Evolutionary conservation across 2,797 vertebrate species (phyloP).

Genomic region (Spondyliosoma cantharus): DNA sequence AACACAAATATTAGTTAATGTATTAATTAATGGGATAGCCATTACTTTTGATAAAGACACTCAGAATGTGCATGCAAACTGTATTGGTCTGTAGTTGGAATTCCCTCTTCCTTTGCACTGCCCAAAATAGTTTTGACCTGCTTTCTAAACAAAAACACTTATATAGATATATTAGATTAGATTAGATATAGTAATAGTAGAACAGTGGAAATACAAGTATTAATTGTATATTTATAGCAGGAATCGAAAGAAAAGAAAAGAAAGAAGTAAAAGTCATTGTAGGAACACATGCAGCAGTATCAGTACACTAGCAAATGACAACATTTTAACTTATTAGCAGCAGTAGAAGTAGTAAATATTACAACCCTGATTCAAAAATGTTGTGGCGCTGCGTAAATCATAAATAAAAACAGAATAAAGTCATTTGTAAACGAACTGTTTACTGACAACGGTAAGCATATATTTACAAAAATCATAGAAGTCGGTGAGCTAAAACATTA

Average conservation of each 20-base stretch:
- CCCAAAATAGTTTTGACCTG: neutral
- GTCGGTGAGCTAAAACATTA: too few relatives aligned
- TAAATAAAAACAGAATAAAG: too few relatives aligned
- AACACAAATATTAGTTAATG: neutral
- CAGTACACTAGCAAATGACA: too few relatives aligned
- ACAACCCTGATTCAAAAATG: too few relatives aligned
- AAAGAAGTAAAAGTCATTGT: neutral
- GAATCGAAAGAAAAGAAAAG: too few relatives aligned
- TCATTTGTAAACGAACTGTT: too few relatives aligned
- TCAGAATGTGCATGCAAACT: neutral
- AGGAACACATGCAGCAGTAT: neutral
- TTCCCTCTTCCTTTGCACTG: neutral
- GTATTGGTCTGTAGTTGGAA: neutral
- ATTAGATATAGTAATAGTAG: neutral
- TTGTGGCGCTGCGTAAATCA: too few relatives aligned
- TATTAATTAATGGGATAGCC: neutral
- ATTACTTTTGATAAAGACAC: neutral
- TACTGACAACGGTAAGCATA: too few relatives aligned
- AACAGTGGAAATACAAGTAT: neutral
- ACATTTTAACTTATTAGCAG: too few relatives aligned
- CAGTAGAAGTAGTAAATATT: too few relatives aligned
- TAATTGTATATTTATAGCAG: constrained; percentile 1
- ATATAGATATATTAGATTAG: too few relatives aligned
- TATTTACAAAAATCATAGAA: too few relatives aligned
- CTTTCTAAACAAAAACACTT: neutral